Conservation (phyloP, 2,888 invertebrate species). For the Zonitis immaculata region DNA sequence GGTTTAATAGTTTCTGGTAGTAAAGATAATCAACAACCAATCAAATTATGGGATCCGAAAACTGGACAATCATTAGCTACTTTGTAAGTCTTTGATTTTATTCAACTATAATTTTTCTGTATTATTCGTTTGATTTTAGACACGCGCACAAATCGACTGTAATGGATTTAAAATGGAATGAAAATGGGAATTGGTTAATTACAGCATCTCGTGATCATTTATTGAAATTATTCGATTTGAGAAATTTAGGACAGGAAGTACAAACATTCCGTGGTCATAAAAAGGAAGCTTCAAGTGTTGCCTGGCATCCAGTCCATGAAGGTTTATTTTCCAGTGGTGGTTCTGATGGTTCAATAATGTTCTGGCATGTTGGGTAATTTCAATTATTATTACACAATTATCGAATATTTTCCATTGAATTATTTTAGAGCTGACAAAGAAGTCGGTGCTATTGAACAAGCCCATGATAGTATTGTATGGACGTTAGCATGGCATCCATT, state of each 20-base stretch:
- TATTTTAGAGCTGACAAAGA: conserved; percentile 84
- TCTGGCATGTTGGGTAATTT: conserved; percentile 93
- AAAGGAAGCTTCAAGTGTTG: conserved; percentile 94
- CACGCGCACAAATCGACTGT: conserved; percentile 99
- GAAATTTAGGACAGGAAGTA: conserved; percentile 91
- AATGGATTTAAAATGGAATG: conserved; percentile 99
- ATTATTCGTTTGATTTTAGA: conserved; percentile 46
- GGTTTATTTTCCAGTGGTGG: conserved; percentile 96
- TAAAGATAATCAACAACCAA: conserved; percentile 99
- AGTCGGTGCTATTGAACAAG: conserved; percentile 96
- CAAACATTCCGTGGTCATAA: conserved; percentile 99
- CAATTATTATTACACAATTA: not conserved
- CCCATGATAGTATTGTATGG: conserved; percentile 99
- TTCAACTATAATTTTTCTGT: not conserved
- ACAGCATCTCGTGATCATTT: conserved; percentile 98
- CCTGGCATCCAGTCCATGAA: conserved; percentile 99
- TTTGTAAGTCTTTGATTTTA: conserved; percentile 58
- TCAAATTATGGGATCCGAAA: conserved; percentile 99
- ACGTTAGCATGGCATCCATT: conserved; percentile 99
- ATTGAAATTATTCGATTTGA: conserved; percentile 94
- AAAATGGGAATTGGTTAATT: conserved; percentile 98
- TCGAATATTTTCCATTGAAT: conserved; percentile 1
- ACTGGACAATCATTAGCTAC: conserved; percentile 93
- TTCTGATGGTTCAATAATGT: conserved; percentile 96
- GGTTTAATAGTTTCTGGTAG: conserved; percentile 96